Percentiles rank a stretch among this genome's conserved stretches.
These are phyloP conservation scores for Pheosia gnoma DNA, from an alignment of 2,888 invertebrate genomes.

Conservation along the genomic window DNA sequence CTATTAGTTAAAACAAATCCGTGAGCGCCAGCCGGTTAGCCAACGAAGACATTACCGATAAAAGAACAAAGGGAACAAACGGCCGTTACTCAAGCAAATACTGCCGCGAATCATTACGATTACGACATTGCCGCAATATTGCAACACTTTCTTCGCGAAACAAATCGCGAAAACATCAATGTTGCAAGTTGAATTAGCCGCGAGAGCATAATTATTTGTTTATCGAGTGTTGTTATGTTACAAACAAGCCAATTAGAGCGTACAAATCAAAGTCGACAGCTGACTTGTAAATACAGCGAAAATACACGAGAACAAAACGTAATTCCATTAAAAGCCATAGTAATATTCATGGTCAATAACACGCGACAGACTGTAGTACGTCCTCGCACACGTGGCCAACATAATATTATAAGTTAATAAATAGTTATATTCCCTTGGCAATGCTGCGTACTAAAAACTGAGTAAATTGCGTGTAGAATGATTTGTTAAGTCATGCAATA, in stretches of 20 bases:
- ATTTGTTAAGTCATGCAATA: background rate
- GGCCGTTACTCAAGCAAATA: slow-evolving; percentile 28
- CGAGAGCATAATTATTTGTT: slow-evolving; percentile 22
- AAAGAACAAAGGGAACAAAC: slow-evolving; percentile 25
- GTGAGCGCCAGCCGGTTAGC: slow-evolving; percentile 12
- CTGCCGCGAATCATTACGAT: slow-evolving; percentile 45
- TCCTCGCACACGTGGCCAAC: slow-evolving; percentile 29
- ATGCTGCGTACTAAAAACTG: background rate
- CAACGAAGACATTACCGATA: slow-evolving; percentile 22
- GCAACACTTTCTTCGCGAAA: slow-evolving; percentile 57
- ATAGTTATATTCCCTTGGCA: slow-evolving; percentile 16
- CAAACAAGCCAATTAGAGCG: background rate
- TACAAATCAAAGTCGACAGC: background rate
- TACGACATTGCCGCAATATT: slow-evolving; percentile 49
- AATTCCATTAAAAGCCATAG: slow-evolving; percentile 30
- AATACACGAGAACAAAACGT: slow-evolving; percentile 13
- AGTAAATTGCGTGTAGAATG: background rate
- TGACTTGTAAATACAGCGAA: slow-evolving; percentile 5
- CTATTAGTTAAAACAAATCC: slow-evolving; percentile 1
- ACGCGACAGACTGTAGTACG: slow-evolving; percentile 36
- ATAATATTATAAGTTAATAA: slow-evolving; percentile 4
- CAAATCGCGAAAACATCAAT: slow-evolving; percentile 47
- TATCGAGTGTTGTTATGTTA: slow-evolving; percentile 8
- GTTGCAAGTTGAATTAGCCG: slow-evolving; percentile 37
- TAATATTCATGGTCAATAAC: slow-evolving; percentile 51